Conservation (phyloP, 2,113 vertebrate genomes). For the Parus major region DNA sequence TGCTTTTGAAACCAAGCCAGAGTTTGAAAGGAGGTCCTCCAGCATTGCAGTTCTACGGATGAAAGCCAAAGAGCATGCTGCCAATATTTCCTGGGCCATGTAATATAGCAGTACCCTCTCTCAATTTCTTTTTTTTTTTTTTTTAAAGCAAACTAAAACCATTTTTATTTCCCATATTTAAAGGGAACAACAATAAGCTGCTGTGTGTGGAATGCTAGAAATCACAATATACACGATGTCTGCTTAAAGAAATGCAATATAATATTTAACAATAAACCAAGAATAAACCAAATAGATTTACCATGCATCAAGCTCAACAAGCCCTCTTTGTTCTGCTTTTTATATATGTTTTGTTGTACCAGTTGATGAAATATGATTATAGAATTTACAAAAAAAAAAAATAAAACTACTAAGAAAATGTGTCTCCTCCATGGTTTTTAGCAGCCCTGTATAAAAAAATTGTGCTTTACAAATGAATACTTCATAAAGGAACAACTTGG, state of each 20-base stretch:
- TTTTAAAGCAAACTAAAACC: slow-evolving; percentile 61
- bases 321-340: slow-evolving; percentile 58
- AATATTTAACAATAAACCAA: slow-evolving; percentile 79
- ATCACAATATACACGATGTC: slow-evolving; percentile 70
- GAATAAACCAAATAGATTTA: slow-evolving; percentile 73
- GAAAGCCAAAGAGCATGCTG: slow-evolving; percentile 98
- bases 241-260: slow-evolving; percentile 76
- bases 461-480: slow-evolving; percentile 59
- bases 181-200: slow-evolving; percentile 78
- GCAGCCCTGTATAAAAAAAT: slow-evolving; percentile 24
- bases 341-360: slow-evolving; percentile 72
- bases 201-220: slow-evolving; percentile 77
- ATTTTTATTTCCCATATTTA: slow-evolving; percentile 79
- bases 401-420: slow-evolving; percentile 77
- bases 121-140: neutral
- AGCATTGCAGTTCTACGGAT: slow-evolving; percentile 98
- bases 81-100: slow-evolving; percentile 99
- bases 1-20: slow-evolving; percentile 93
- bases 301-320: slow-evolving; percentile 61
- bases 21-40: slow-evolving; percentile 95
- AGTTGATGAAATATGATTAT: slow-evolving; percentile 73
- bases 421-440: slow-evolving; percentile 66
- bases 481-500: slow-evolving; percentile 41
- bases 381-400: slow-evolving; percentile 72
- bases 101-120: slow-evolving; percentile 74